Conservation (phyloP, 2,888 invertebrate species). For the Eilema depressum region DNA sequence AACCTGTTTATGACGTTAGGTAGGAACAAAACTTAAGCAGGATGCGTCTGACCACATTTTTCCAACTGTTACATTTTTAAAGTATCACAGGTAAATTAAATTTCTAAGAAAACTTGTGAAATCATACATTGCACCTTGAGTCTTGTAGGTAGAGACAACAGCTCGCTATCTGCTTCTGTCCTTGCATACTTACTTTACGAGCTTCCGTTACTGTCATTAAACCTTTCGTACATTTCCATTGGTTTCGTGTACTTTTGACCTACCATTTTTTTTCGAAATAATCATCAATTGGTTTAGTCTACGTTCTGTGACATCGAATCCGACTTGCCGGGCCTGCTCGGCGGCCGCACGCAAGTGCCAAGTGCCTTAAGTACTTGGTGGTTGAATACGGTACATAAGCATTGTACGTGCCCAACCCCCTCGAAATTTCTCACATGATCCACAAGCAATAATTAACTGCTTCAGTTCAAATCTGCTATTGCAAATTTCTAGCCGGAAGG, state of each 20-base stretch:
- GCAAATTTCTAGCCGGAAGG: neutral
- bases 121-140: neutral
- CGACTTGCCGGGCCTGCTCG: neutral
- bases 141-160: neutral
- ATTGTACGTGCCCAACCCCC: too few species aligned
- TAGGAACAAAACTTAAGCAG: constrained; percentile 32
- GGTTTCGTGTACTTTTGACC: neutral
- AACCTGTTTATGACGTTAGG: constrained; percentile 47
- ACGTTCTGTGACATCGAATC: too few species aligned
- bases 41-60: constrained; percentile 33
- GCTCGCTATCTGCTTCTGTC: neutral
- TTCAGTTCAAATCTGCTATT: neutral
- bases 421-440: neutral
- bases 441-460: neutral
- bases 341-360: too few species aligned
- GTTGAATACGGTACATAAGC: too few species aligned
- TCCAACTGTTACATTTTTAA: constrained; percentile 16
- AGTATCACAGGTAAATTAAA: neutral
- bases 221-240: neutral
- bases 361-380: too few species aligned
- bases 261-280: too few species aligned
- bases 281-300: too few species aligned
- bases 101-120: neutral
- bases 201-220: neutral
- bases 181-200: neutral